Conservation (phyloP, 2,888 invertebrate genomes). For the Thumatha senex region DNA sequence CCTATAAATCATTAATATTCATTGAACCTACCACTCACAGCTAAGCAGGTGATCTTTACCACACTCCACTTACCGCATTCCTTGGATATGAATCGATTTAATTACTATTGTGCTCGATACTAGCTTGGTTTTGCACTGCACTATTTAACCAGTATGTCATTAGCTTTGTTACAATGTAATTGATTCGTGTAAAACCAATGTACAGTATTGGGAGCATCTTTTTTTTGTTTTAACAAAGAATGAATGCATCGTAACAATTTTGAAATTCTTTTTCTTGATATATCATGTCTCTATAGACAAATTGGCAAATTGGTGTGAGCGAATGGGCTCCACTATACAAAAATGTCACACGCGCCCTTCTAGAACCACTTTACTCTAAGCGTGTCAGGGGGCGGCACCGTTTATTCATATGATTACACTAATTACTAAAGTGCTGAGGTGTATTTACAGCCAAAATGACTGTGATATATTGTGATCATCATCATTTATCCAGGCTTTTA, state of each 20-base stretch:
- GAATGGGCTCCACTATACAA: too few species aligned
- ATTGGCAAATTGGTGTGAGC: too few species aligned
- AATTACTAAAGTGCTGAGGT: too few species aligned
- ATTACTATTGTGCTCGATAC: conserved; percentile 36
- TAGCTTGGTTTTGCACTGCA: conserved; percentile 31
- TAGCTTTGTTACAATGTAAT: conserved; percentile 23
- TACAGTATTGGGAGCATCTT: not conserved
- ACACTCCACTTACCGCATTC: conserved; percentile 58
- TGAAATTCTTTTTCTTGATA: not conserved
- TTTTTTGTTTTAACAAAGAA: not conserved
- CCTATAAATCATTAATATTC: conserved; percentile 24
- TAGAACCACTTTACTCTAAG: too few species aligned
- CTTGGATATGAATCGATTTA: conserved; percentile 43
- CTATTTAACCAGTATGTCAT: conserved; percentile 19
- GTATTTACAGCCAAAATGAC: too few species aligned
- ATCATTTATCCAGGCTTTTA: too few species aligned
- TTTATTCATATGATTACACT: too few species aligned
- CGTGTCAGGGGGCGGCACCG: too few species aligned
- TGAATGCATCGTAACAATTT: not conserved
- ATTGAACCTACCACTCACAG: conserved; percentile 23
- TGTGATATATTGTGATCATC: too few species aligned
- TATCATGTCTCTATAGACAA: not conserved
- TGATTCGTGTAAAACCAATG: conserved; percentile 14
- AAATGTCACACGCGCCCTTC: too few species aligned
- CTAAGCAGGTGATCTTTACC: conserved; percentile 55